Evolutionary conservation across 2,888 invertebrate species (phyloP).

Genomic region (Drosophila macrospina): DNA sequence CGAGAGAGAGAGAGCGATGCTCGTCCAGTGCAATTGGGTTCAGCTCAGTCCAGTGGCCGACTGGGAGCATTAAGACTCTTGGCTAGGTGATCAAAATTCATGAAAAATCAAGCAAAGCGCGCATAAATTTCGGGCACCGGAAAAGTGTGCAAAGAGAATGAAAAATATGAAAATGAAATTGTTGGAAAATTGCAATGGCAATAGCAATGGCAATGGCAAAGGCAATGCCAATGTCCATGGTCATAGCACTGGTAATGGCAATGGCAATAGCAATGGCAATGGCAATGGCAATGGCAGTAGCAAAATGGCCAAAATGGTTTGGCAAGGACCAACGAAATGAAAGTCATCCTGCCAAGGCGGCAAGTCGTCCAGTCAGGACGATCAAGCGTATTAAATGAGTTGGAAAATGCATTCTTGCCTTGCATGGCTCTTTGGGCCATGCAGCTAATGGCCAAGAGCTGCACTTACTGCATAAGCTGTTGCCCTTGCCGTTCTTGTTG

Average conservation of each 20-base stretch:
- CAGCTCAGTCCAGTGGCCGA: constrained; percentile 21
- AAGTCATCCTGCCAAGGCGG: constrained; percentile 27
- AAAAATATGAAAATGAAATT: constrained; percentile 65
- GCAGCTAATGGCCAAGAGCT: constrained; percentile 49
- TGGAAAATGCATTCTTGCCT: constrained; percentile 63
- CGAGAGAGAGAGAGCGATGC: too few relatives aligned
- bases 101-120: constrained; percentile 59
- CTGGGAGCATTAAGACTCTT: constrained; percentile 48
- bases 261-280: constrained; percentile 11
- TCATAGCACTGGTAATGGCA: constrained; percentile 12
- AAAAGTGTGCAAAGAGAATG: constrained; percentile 39
- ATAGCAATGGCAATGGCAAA: constrained; percentile 21
- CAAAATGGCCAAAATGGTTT: constrained; percentile 13
- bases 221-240: too few relatives aligned
- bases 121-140: constrained; percentile 41
- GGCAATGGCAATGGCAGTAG: constrained; percentile 13
- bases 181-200: constrained; percentile 64
- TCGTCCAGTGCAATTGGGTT: constrained; percentile 4
- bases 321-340: constrained; percentile 18
- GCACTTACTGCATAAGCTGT: constrained; percentile 25
- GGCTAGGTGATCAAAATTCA: constrained; percentile 63
- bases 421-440: constrained; percentile 31
- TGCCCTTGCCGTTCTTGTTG: constrained; percentile 8
- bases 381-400: constrained; percentile 60
- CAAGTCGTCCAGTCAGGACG: constrained; percentile 31